Evolutionary conservation across 2,797 vertebrate species (phyloP), one percentile per base, ranked within the genome.

Genomic region (Acanthurus tractus): DNA sequence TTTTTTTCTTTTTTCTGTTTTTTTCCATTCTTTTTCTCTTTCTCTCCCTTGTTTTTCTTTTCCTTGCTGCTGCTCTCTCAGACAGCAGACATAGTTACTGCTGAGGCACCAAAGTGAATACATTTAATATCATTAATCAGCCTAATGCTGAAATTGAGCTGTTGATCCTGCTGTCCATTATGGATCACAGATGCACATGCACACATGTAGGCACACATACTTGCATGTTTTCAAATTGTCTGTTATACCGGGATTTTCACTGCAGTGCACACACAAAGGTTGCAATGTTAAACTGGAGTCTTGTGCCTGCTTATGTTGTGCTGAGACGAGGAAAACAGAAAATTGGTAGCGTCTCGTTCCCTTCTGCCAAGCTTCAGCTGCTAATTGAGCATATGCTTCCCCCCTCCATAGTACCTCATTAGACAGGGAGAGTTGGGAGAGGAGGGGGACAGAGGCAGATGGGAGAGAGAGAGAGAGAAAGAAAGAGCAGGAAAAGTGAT

Each of bases 351-450:
- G n/a, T 71, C 74, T 82, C 10, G 20, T 68, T 86, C 75, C 81
- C 72, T 74, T 83, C 83, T 84, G 88, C 76, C 79, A 77, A 76
- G 64, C 63, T 76, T 82, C 78, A 64, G 49, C 69, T 74, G 70
- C 83, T 89, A 88, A 87, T 89, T 88, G 86, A 91, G 78, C 89
- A 88, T 79, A 81, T 90, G 86, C 77, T 75, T 56, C 59, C 61
- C 61, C 77, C 76, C 29, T 29, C 82, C 82, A 77, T 34, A 85
- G 64, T 79, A 73, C 81, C 86, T 91, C 85, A 81, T 88, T 89
- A 84, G 63, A 68, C 67, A 56, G 18, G 63, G 64, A 53, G 50
- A 38, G 61, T 17, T 18, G 8, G 44, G 29, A 34, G 67, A 36
- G 20, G 23, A 10, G 6, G 22, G 13, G 25, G 57, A 15, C 6